Percentiles rank a stretch among this genome's conserved stretches.
Conservation (phyloP, 2,888 invertebrate species). For the Dryocosmus kuriphilus region DNA sequence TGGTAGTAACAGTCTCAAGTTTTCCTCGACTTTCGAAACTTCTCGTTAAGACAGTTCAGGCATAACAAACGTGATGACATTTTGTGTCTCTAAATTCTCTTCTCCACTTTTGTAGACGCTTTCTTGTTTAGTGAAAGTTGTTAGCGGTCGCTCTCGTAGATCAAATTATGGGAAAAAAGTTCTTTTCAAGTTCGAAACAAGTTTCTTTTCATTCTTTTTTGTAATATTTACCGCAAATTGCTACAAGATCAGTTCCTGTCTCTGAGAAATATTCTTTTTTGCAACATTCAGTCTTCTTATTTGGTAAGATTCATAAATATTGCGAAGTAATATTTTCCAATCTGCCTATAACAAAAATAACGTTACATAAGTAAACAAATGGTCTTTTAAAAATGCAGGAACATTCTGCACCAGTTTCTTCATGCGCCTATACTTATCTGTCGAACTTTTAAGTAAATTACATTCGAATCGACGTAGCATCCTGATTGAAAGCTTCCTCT, state of each 20-base stretch:
- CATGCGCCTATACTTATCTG: neutral
- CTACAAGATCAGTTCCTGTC: neutral
- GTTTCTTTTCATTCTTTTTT: neutral
- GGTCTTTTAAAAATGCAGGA: neutral
- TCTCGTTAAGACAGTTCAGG: conserved; percentile 36
- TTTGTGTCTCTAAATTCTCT: conserved; percentile 12
- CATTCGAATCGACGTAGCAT: neutral
- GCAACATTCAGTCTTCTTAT: no score
- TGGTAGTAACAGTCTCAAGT: conserved; percentile 32
- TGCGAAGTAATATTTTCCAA: no score
- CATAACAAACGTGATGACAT: conserved; percentile 10
- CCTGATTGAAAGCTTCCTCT: conserved; percentile 17
- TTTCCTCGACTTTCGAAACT: conserved; percentile 30
- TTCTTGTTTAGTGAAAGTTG: neutral
- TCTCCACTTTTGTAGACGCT: neutral
- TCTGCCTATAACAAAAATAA: no score
- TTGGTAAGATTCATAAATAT: no score
- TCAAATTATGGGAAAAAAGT: conserved; percentile 14
- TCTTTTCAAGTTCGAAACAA: neutral
- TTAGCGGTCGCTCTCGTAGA: neutral
- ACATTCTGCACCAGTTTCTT: neutral
- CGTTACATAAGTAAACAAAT: neutral
- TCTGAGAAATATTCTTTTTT: neutral
- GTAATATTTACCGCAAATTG: neutral
- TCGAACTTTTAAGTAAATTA: conserved; percentile 14